Evolutionary conservation across 1,140 invertebrate genomes (phyloP).

Genomic region (Neodiprion lecontei): DNA sequence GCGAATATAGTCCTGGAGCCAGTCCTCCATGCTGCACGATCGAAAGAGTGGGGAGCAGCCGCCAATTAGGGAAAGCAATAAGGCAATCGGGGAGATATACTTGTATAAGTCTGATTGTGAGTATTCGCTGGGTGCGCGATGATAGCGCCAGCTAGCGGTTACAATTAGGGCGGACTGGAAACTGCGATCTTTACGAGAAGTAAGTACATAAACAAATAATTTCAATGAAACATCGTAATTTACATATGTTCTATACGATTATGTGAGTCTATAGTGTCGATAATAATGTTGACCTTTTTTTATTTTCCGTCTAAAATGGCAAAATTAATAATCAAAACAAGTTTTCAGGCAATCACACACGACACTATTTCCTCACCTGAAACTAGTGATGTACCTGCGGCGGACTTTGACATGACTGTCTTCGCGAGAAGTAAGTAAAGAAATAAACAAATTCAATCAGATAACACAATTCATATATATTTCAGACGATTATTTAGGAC

Average conservation of each 20-base stretch:
- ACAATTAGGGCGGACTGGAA: background rate
- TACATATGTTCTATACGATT: constrained; percentile 4
- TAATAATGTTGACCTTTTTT: background rate
- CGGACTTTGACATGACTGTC: constrained; percentile 17
- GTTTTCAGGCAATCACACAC: background rate
- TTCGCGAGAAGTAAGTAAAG: constrained; percentile 15
- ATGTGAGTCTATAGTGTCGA: background rate
- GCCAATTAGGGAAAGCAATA: too few relatives aligned
- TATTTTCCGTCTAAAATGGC: constrained; percentile 10
- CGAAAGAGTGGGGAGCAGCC: too few relatives aligned
- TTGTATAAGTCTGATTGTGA: too few relatives aligned
- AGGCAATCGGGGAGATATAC: too few relatives aligned
- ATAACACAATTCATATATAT: constrained; percentile 12
- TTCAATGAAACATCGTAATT: constrained; percentile 10
- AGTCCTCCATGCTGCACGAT: too few relatives aligned
- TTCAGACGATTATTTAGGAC: constrained; percentile 8
- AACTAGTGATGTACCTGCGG: background rate
- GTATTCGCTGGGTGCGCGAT: too few relatives aligned
- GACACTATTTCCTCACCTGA: background rate
- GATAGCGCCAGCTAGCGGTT: too few relatives aligned
- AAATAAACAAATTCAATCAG: constrained; percentile 12
- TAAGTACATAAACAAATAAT: constrained; percentile 9
- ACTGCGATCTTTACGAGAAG: constrained; percentile 13
- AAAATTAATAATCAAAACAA: background rate
- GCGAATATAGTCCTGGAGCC: too few relatives aligned